Evolutionary conservation across 2,888 invertebrate genomes (phyloP).

Genomic region (Stenichneumon culpator): DNA sequence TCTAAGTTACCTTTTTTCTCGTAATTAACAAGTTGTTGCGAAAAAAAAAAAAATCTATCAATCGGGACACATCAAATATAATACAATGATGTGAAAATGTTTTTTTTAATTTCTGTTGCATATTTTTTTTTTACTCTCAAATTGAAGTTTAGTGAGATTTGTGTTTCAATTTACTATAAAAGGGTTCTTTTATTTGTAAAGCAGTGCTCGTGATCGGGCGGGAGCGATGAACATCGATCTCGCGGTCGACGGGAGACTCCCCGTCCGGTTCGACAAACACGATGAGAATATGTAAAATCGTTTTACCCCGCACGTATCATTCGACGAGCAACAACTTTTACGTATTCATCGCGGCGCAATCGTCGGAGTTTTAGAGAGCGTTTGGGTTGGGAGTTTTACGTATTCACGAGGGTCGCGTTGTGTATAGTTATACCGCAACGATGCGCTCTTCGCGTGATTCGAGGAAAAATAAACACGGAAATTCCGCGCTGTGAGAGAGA

Average conservation of each 20-base stretch:
- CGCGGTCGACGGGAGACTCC: not conserved
- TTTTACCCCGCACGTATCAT: conserved; percentile 27
- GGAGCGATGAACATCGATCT: conserved; percentile 37
- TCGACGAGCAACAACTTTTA: conserved; percentile 36
- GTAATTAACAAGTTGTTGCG: too few species aligned
- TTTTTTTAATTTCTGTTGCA: not conserved
- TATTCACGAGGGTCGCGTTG: conserved; percentile 35
- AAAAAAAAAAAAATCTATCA: too few species aligned
- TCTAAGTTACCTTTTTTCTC: too few species aligned
- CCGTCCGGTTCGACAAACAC: conserved; percentile 26
- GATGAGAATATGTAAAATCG: conserved; percentile 47
- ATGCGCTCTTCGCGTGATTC: conserved; percentile 30
- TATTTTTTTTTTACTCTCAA: too few species aligned
- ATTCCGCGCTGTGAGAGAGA: conserved; percentile 26
- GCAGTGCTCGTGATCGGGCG: not conserved
- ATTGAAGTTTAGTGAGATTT: not conserved
- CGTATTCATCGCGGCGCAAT: conserved; percentile 48
- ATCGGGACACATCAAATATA: too few species aligned
- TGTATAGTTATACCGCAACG: not conserved
- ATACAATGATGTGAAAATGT: not conserved
- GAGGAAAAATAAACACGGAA: conserved; percentile 22
- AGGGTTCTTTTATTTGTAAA: not conserved
- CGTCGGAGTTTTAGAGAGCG: conserved; percentile 46
- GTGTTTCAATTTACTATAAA: not conserved
- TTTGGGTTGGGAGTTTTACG: conserved; percentile 47